These are phyloP conservation scores for Phrynocephalus guinanensis DNA, from an alignment of 2,797 vertebrate species.

Conservation along the genomic window DNA sequence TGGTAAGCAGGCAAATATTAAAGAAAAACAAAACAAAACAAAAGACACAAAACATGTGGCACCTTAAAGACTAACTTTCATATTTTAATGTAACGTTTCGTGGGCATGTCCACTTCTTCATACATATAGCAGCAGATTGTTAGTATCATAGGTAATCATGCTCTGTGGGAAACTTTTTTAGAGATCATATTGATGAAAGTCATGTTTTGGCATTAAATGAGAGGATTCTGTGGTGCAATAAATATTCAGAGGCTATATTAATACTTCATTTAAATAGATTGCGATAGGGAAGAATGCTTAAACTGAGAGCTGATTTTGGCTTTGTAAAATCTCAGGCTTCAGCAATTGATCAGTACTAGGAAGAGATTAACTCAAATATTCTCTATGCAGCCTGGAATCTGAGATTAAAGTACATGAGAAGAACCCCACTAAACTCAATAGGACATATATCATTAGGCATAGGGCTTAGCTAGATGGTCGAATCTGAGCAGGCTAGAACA, in stretches of 20 bases:
- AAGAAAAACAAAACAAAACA: too few relatives aligned
- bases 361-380: neutral
- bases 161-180: neutral
- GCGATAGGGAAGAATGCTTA: neutral
- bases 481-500: too few relatives aligned
- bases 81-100: too few relatives aligned
- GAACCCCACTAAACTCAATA: neutral
- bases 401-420: neutral
- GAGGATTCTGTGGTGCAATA: neutral
- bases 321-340: neutral
- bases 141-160: neutral
- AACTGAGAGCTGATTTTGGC: neutral
- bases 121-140: neutral
- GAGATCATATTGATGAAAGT: neutral
- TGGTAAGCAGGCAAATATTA: too few relatives aligned
- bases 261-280: neutral
- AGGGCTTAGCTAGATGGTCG: too few relatives aligned
- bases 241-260: neutral
- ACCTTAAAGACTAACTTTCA: neutral
- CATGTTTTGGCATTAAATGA: neutral
- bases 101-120: too few relatives aligned
- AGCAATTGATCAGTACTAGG: neutral
- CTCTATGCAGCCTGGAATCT: neutral
- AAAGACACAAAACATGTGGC: too few relatives aligned
- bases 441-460: neutral